A percentile compares a stretch with the other conserved stretches of the same genome.
Evolutionary conservation across 2,797 vertebrate genomes (phyloP).

Genomic region (Molothrus ater): DNA sequence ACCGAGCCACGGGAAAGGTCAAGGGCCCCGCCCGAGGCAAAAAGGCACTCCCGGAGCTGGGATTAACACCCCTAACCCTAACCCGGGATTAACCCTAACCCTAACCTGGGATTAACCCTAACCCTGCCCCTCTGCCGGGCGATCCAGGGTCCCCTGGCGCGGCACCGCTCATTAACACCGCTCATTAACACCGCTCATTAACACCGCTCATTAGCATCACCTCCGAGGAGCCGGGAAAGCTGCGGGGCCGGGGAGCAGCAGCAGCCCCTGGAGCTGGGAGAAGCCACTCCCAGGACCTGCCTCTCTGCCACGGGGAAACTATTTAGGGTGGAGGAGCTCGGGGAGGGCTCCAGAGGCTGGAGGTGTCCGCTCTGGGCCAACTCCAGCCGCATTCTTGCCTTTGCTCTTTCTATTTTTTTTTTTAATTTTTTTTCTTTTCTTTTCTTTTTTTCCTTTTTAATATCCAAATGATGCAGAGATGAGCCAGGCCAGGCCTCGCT

Average conservation of each 20-base stretch:
- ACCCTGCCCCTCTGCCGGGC: background rate
- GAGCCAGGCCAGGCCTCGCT: constrained; percentile 81
- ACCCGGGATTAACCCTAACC: too few species aligned
- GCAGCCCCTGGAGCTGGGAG: constrained; percentile 30
- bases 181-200: background rate
- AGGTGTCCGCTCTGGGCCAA: constrained; percentile 55
- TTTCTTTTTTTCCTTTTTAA: too few species aligned
- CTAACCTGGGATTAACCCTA: too few species aligned
- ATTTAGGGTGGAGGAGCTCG: constrained; percentile 65
- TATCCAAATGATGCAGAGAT: constrained; percentile 69
- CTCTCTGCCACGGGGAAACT: constrained; percentile 50
- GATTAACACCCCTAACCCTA: background rate
- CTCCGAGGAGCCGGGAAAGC: background rate
- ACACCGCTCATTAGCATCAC: constrained; percentile 3
- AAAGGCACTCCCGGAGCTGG: background rate
- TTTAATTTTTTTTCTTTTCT: background rate
- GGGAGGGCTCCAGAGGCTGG: constrained; percentile 55
- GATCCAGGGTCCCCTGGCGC: background rate
- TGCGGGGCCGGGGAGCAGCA: background rate
- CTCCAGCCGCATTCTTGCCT: constrained; percentile 38
- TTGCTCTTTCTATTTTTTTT: background rate
- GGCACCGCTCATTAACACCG: background rate
- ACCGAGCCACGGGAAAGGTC: background rate
- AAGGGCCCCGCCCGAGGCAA: background rate
- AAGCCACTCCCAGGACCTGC: constrained; percentile 62